Evolutionary conservation across 1,140 invertebrate genomes (phyloP).

Genomic region (Aphelenchoides fujianensis): DNA sequence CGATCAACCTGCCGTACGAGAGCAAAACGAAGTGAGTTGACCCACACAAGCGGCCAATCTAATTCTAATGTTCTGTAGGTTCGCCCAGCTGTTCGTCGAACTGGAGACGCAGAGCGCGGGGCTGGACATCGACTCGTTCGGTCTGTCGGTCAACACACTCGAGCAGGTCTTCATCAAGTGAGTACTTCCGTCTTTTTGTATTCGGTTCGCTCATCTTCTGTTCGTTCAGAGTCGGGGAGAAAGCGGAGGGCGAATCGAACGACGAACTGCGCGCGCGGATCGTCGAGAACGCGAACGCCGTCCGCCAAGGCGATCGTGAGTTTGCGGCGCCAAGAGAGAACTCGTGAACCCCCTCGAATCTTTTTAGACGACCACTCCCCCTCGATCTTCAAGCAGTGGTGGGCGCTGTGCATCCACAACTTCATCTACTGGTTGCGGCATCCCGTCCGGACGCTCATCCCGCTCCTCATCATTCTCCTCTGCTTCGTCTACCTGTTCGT

Average conservation of each 20-base stretch:
- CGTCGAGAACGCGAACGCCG: background rate
- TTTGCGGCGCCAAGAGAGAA: background rate
- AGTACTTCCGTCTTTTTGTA: too few species aligned
- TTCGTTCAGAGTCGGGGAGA: constrained; percentile 9
- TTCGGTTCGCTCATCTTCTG: constrained; percentile 1
- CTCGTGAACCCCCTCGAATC: too few species aligned
- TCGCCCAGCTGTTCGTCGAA: constrained; percentile 18
- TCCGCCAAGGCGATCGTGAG: background rate
- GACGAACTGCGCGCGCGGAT: background rate
- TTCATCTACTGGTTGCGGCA: constrained; percentile 10
- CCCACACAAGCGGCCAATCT: background rate
- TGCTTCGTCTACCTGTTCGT: constrained; percentile 1
- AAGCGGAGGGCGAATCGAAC: constrained; percentile 1
- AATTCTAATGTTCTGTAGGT: background rate
- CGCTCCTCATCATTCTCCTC: background rate
- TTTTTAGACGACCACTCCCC: background rate
- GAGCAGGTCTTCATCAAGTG: constrained; percentile 33
- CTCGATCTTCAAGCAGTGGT: constrained; percentile 6
- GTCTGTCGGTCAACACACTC: constrained; percentile 19
- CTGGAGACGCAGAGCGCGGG: constrained; percentile 2
- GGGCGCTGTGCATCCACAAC: background rate
- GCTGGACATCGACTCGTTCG: constrained; percentile 22
- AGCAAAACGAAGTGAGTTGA: background rate
- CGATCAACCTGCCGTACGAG: constrained; percentile 18
- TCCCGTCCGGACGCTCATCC: background rate